Conservation (phyloP, 2,797 vertebrate genomes). For the Champsocephalus gunnari region DNA sequence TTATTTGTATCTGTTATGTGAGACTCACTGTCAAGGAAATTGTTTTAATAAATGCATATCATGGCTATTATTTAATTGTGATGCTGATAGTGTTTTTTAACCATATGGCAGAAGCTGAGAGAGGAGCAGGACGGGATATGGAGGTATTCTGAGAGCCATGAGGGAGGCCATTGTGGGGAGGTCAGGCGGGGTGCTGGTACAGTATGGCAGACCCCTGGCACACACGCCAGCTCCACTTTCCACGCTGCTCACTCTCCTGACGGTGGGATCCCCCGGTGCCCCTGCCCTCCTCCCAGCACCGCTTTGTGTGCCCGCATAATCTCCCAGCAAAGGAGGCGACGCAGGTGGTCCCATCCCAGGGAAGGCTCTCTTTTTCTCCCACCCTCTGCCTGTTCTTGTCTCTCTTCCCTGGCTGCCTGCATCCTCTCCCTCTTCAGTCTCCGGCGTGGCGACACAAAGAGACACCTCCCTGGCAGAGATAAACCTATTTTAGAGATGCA, state of each 20-base stretch:
- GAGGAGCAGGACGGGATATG: constrained; percentile 25
- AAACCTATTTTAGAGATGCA: constrained; percentile 76
- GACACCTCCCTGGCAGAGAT: constrained; percentile 83
- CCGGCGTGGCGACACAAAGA: constrained; percentile 74
- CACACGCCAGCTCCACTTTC: constrained; percentile 87
- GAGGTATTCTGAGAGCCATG: constrained; percentile 31
- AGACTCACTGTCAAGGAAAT: too few species aligned
- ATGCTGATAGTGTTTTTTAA: neutral
- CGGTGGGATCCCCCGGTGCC: constrained; percentile 64
- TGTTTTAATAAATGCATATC: too few species aligned
- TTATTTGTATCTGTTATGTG: too few species aligned
- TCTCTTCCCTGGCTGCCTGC: constrained; percentile 69
- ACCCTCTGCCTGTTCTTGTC: constrained; percentile 64
- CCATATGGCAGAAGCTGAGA: constrained; percentile 3
- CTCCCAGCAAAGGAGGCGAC: constrained; percentile 78
- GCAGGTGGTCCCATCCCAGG: constrained; percentile 84
- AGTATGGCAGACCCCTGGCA: constrained; percentile 85
- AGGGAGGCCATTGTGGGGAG: constrained; percentile 42
- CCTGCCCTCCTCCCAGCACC: constrained; percentile 72
- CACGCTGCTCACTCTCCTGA: constrained; percentile 86
- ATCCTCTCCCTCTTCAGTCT: constrained; percentile 74
- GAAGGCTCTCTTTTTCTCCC: constrained; percentile 62
- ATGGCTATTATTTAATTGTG: too few species aligned
- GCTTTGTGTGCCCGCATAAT: constrained; percentile 84
- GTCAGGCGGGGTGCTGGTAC: constrained; percentile 62